A percentile compares a stretch with the other conserved stretches of the same genome.
Evolutionary conservation across 2,888 invertebrate species (phyloP).

Genomic region (Tetrapedia diversipes): DNA sequence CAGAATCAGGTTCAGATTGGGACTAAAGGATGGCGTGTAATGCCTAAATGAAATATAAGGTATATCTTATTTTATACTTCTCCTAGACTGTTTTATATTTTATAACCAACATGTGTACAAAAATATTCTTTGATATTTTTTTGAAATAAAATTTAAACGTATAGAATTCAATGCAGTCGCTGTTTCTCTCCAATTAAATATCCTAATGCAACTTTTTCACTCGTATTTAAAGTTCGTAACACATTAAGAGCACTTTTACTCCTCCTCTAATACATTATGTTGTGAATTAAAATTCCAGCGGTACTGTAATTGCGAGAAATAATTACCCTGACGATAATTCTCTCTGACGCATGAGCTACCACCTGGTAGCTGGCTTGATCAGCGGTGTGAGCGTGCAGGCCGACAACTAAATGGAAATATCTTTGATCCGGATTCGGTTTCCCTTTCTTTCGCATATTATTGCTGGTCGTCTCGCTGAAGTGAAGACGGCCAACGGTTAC

Average conservation of each 20-base stretch:
- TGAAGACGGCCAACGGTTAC: constrained; percentile 98
- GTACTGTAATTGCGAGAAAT: not conserved
- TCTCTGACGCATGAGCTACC: constrained; percentile 95
- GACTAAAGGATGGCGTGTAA: too few species aligned
- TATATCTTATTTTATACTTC: too few species aligned
- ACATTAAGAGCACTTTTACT: not conserved
- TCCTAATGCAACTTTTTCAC: not conserved
- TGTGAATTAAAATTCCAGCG: not conserved
- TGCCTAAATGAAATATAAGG: too few species aligned
- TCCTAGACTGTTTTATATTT: too few species aligned
- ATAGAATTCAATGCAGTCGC: not conserved
- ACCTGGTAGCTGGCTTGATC: constrained; percentile 91
- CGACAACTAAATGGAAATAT: constrained; percentile 97
- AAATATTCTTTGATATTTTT: too few species aligned
- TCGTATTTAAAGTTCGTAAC: not conserved
- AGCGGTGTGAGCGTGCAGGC: constrained; percentile 93
- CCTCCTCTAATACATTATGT: not conserved
- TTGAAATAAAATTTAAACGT: too few species aligned
- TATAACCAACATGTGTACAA: too few species aligned
- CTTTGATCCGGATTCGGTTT: constrained; percentile 99
- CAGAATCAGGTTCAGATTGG: too few species aligned
- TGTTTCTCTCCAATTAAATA: not conserved
- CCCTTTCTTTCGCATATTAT: constrained; percentile 99
- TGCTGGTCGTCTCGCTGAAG: constrained; percentile 99
- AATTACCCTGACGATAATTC: constrained; percentile 97